These are phyloP conservation scores for Ennomos fuscantarius DNA, from an alignment of 2,888 invertebrate species.

Conservation along the genomic window DNA sequence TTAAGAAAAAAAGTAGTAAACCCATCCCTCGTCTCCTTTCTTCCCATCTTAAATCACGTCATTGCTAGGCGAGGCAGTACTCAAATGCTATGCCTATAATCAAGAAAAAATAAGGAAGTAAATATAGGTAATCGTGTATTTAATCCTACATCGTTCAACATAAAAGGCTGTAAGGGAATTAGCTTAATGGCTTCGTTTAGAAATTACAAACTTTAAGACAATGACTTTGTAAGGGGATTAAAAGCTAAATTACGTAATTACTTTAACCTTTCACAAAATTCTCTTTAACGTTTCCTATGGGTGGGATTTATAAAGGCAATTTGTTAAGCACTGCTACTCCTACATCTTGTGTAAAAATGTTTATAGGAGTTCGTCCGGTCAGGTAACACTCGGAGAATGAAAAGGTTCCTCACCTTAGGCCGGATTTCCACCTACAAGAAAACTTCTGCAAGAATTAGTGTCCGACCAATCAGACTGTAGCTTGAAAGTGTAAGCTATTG, in stretches of 20 bases:
- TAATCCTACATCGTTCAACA: conserved; percentile 25
- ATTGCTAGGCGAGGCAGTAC: no score
- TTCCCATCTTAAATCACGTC: no score
- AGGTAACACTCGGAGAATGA: conserved; percentile 18
- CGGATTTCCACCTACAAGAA: no score
- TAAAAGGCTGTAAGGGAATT: conserved; percentile 39
- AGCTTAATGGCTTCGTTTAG: conserved; percentile 47
- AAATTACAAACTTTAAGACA: conserved; percentile 53
- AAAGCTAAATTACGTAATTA: conserved; percentile 56
- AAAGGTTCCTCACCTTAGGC: no score
- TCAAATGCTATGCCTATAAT: no score
- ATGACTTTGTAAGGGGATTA: conserved; percentile 53
- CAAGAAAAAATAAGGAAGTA: background rate
- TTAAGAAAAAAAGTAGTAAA: no score
- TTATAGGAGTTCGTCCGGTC: conserved; percentile 29
- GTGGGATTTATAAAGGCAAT: conserved; percentile 43
- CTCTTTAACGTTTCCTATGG: conserved; percentile 44
- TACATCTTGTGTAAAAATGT: conserved; percentile 38
- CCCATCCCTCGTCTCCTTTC: no score
- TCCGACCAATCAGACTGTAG: no score
- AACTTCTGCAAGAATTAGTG: no score
- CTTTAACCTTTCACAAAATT: conserved; percentile 51
- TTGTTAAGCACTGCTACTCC: conserved; percentile 43
- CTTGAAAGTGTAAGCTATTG: no score
- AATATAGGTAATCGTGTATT: background rate